Conservation (phyloP, 2,888 invertebrate species). For the Cephalotes varians region DNA sequence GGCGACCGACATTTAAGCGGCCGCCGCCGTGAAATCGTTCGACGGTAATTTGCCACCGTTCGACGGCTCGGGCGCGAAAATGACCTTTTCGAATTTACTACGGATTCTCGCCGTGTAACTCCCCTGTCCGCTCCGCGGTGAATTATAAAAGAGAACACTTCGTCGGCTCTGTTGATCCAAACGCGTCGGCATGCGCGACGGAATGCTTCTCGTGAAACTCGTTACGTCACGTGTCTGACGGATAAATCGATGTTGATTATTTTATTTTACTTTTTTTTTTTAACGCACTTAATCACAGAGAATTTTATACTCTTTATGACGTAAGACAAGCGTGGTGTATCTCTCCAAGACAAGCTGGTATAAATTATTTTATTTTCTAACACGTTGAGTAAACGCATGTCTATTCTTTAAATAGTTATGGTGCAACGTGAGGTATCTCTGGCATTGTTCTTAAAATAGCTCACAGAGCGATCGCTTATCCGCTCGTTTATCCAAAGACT, state of each 20-base stretch:
- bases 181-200: conserved; percentile 37
- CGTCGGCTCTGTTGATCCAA: conserved; percentile 30
- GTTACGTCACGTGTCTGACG: conserved; percentile 18
- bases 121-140: conserved; percentile 13
- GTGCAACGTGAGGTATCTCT: background rate
- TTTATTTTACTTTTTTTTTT: conserved; percentile 15
- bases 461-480: conserved; percentile 32
- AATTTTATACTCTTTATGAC: background rate
- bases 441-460: conserved; percentile 54
- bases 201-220: conserved; percentile 19
- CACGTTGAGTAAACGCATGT: background rate
- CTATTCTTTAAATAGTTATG: background rate
- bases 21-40: conserved; percentile 76
- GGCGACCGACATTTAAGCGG: conserved; percentile 77
- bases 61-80: conserved; percentile 64
- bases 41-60: conserved; percentile 78
- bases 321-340: background rate
- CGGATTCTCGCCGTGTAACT: conserved; percentile 31
- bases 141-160: conserved; percentile 32
- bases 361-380: background rate
- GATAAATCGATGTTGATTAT: conserved; percentile 27
- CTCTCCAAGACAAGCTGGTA: background rate
- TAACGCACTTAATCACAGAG: background rate
- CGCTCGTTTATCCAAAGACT: conserved; percentile 52
- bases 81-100: conserved; percentile 55